Evolutionary conservation across 2,888 invertebrate species (phyloP), one percentile per base, ranked within the genome.

Genomic region (Fragum fragum): DNA sequence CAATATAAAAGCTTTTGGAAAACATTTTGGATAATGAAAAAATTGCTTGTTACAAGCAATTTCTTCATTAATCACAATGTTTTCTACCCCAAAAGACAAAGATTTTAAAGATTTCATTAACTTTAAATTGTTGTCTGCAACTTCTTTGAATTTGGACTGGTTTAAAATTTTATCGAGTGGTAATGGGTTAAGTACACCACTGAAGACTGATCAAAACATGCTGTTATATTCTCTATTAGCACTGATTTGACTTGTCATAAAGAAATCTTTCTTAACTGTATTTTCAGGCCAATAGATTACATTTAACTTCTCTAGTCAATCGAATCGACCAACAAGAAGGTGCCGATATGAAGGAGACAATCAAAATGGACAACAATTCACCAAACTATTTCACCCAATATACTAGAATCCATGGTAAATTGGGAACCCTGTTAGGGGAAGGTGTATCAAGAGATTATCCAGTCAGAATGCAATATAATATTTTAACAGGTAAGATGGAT

Each of bases 301-400:
- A 92, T 81, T 76, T 89, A 73, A 89, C 88, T 3, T 90, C 92
- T 1, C 83, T 91, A 59, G 88, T 87, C 79, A 92, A 93, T 80
- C 87, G 89, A 73, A 87, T 91, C 63, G 88, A 91, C 68, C 92
- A 92, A 84, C 89, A 85, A 23, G 91, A 92, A 69, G 93, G 93
- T 7, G 76, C 77, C 3, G 89, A 91, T 26, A 85, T 92, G 82
- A 90, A 87, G 68, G 81, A 88, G 7, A 87, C 90, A 32, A 85
- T 93, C 11, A 81, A 88, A 55, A 79, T 88, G 28, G 84, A 87
- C 36, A 59, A 77, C 14, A 75, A 77, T n/a, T 83, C 85, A 6
- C 83, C 88, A 3, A 90, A 75, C 61, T 93, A 92, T 88, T 93
- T 92, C 90, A 88, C 93, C 14, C 93, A 94, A 83, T 94, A 94